phyloP scores from a whole-genome alignment of 2,113 vertebrate genomes.

The Podocnemis expansa region DNA sequence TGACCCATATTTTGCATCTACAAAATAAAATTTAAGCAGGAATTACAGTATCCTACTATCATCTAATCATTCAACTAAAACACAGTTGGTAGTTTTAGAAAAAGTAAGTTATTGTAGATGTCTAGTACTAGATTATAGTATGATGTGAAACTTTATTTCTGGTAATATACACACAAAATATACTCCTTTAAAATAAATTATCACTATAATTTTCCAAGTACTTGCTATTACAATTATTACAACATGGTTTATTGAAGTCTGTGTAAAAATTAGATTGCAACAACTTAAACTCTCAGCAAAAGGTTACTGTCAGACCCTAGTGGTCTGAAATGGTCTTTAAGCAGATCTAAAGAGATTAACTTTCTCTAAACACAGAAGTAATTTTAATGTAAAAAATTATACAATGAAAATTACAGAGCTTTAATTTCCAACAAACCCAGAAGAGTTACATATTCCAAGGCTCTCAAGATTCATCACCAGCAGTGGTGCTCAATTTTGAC shows the following conservation, averaged over 20 bases:
- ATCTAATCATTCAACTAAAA: slow-evolving; percentile 19
- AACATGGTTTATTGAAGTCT: slow-evolving; percentile 35
- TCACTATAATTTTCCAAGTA: slow-evolving; percentile 6
- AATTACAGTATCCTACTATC: slow-evolving; percentile 13
- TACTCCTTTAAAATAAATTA: background rate
- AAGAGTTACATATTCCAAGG: slow-evolving; percentile 71
- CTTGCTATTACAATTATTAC: slow-evolving; percentile 35
- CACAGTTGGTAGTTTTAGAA: background rate
- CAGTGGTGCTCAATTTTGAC: slow-evolving; percentile 38
- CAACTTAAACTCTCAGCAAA: slow-evolving; percentile 66
- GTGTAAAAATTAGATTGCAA: slow-evolving; percentile 66
- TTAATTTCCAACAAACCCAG: slow-evolving; percentile 74
- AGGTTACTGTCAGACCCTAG: slow-evolving; percentile 54
- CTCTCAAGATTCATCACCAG: slow-evolving; percentile 60
- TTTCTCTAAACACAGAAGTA: slow-evolving; percentile 72
- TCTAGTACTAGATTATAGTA: background rate
- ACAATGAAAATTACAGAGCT: slow-evolving; percentile 70
- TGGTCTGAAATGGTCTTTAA: slow-evolving; percentile 63
- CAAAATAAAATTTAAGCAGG: background rate
- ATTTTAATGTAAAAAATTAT: slow-evolving; percentile 75
- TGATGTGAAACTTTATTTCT: background rate
- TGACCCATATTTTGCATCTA: slow-evolving; percentile 45
- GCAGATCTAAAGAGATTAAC: slow-evolving; percentile 66
- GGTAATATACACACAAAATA: background rate
- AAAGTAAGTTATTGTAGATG: background rate